Evolutionary conservation across 2,797 vertebrate genomes (phyloP).

Genomic region (Peromyscus aztecus): DNA sequence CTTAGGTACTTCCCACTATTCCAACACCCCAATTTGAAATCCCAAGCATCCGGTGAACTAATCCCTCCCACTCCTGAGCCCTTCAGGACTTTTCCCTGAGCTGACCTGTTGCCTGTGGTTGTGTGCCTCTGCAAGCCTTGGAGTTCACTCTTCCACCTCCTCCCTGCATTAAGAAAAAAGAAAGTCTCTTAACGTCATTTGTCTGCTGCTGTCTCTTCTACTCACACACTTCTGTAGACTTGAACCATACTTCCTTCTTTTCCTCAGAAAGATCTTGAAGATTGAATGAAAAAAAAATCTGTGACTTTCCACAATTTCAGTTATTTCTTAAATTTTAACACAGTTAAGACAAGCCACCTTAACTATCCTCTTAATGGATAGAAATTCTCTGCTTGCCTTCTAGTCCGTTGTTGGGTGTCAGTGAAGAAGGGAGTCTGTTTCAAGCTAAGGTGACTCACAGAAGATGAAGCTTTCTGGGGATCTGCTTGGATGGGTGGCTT

Average conservation of each 20-base stretch:
- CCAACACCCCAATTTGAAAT: neutral
- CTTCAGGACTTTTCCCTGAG: neutral
- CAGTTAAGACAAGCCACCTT: neutral
- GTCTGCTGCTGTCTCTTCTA: neutral
- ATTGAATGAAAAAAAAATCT: neutral
- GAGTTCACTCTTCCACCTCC: neutral
- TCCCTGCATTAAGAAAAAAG: neutral
- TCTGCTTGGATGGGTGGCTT: constrained; percentile 41
- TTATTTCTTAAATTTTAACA: constrained; percentile 47
- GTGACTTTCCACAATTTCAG: constrained; percentile 48
- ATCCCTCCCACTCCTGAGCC: neutral
- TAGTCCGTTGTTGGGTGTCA: constrained; percentile 73
- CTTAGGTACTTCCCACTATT: neutral
- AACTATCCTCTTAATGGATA: constrained; percentile 46
- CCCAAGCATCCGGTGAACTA: neutral
- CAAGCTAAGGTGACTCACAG: constrained; percentile 77
- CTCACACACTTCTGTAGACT: constrained; percentile 4
- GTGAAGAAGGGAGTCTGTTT: constrained; percentile 74
- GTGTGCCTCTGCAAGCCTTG: neutral
- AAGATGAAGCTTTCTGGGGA: constrained; percentile 79
- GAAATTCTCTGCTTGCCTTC: neutral
- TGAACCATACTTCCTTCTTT: constrained; percentile 31
- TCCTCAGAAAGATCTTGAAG: constrained; percentile 22
- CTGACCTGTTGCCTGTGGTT: neutral
- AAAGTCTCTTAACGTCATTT: neutral